phyloP scores from a whole-genome alignment of 2,113 vertebrate species.

The Channa maculata region DNA sequence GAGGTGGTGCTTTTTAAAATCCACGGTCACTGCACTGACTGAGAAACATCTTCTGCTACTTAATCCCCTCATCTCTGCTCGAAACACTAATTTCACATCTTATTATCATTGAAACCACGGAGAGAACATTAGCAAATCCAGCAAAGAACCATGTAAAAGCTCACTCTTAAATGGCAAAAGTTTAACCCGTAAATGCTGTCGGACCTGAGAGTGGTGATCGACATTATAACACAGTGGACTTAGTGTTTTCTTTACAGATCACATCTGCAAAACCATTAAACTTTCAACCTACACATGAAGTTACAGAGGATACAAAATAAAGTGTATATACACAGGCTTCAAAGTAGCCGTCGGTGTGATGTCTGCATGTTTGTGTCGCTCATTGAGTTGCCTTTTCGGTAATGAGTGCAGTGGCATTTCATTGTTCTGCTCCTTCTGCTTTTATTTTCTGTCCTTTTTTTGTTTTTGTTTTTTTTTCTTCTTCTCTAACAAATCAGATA shows the following conservation, averaged over 20 bases:
- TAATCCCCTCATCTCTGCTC: slow-evolving; percentile 21
- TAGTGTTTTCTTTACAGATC: slow-evolving; percentile 18
- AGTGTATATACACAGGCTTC: neutral
- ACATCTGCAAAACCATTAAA: slow-evolving; percentile 40
- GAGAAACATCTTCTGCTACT: neutral
- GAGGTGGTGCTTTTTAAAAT: slow-evolving; percentile 3
- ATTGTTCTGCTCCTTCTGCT: neutral
- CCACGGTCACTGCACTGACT: slow-evolving; percentile 6
- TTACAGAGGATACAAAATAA: neutral
- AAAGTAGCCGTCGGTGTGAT: neutral
- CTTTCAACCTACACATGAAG: slow-evolving; percentile 11
- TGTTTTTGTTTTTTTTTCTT: neutral
- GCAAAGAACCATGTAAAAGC: slow-evolving; percentile 3
- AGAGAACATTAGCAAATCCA: slow-evolving; percentile 5
- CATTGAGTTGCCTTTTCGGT: slow-evolving; percentile 5
- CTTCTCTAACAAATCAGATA: neutral
- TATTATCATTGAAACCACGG: slow-evolving; percentile 14
- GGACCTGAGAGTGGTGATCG: neutral
- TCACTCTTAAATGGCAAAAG: slow-evolving; percentile 7
- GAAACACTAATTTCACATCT: slow-evolving; percentile 34
- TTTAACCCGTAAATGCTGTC: neutral
- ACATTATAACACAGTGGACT: neutral
- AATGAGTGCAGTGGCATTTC: slow-evolving; percentile 38
- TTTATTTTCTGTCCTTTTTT: neutral
- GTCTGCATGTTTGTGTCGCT: slow-evolving; percentile 19